Evolutionary conservation across 2,888 invertebrate species (phyloP), one percentile per base, ranked within the genome.

Genomic region (Herminia tarsipennalis): DNA sequence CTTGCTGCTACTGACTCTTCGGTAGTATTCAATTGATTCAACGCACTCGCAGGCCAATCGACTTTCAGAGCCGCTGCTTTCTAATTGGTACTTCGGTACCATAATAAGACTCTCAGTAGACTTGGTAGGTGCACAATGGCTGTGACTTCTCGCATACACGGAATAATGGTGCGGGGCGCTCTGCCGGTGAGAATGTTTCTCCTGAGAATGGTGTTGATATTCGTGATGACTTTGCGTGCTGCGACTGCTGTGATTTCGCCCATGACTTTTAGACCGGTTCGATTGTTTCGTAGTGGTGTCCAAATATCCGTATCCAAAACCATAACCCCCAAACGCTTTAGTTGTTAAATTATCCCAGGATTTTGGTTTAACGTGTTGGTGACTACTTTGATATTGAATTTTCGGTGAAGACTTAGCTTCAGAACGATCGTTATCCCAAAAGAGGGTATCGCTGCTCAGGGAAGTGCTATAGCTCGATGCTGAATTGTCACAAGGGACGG

Each of bases 301-400:
- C 40, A 96, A 84, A 69, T 96, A 97, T 4, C 96, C 97, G 70
- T 96, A 97, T 1, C 97, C 97, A 67, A 96, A 97, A 2, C 96
- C 96, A 60, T 97, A 97, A 0, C 96, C 97, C 0, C 96, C 96
- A 59, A 96, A 95, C 0, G 95, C 95, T 85, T 96, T 97, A 1
- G 96, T 96, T 0, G 97, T 95, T 40, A 97, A 86, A 82, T 97
- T 97, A 76, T 97, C 97, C 97, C 97, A 97, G 0, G 97, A 97
- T 78, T 97, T 97, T 0, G 97, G 97, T 73, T 97, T 97, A 0
- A 77, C 83, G 39, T 91, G 84, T 56, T 86, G 88, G 48, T 91
- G 85, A 14, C 87, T 76, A 48, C 81, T 88, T 57, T 92, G 92
- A 37, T 91, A 90, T 60, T 91, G 90, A 47, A 90, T 88, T 81